Evolutionary conservation across 2,888 invertebrate genomes (phyloP), one percentile per base, ranked within the genome.

Genomic region (Sarcophaga carnaria): DNA sequence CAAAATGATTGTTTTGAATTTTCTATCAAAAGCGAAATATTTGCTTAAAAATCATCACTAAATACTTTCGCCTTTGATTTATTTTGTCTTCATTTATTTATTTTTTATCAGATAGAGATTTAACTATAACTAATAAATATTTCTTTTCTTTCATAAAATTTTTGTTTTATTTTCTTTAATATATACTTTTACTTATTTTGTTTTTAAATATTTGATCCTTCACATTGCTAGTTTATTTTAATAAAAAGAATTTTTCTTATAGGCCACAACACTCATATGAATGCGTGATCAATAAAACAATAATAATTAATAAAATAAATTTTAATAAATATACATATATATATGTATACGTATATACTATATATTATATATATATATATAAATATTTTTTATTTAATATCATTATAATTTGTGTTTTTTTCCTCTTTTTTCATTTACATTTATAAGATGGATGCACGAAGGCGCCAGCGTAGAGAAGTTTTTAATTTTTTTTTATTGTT

Each of bases 1-100:
- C 90, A 91, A 92, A 92, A 92, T 92, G 92, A 92, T 92, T 92
- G 92, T 92, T 92, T 92, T 91, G 90, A 92, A 92, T 91, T 92
- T 89, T 90, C 90, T 89, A 92, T 91, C 92, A 89, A 91, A 92
- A 92, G 92, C 92, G 92, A 92, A 92, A 91, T 92, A 92, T 92
- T 92, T 92, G 92, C 90, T 91, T 90, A 91, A 90, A 92, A 92
- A 85, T 22, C 71, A 80, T 92, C 92, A 92, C 92, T 91, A 92
- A 92, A 92, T 90, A 91, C 91, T 90, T 91, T 91, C 91, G 91
- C 91, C 89, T 90, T 86, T 78, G 85, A 88, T 76, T 79, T 87
- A 84, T 86, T 83, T 88, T 87, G 88, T 90, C 87, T 88, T 84
- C 67, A 54, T 54, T 54, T 54, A 14, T 54, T 54, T 12, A 83